These are phyloP conservation scores for Ophiothrix spiculata DNA, from an alignment of 35 echinoderm and acorn worm species.

Conservation along the genomic window DNA sequence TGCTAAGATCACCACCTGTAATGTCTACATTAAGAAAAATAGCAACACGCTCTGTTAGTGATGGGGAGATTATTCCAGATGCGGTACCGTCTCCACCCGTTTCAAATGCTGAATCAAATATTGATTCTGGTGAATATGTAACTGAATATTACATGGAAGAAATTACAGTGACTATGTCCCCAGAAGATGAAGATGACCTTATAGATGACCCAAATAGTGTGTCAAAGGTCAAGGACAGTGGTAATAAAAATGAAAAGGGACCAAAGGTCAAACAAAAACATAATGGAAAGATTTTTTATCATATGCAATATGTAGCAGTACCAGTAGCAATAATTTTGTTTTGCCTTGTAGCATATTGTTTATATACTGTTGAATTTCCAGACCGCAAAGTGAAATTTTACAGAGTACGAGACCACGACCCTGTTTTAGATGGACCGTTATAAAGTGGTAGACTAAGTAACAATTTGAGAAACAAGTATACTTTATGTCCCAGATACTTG, in stretches of 20 bases:
- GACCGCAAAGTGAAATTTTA: constrained; percentile 60
- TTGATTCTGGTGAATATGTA: neutral
- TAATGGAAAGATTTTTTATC: neutral
- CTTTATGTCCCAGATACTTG: too few species aligned
- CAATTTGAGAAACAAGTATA: too few species aligned
- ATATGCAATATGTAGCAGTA: constrained; percentile 47
- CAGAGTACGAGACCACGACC: constrained; percentile 53
- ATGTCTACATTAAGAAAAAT: neutral
- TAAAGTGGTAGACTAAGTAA: too few species aligned
- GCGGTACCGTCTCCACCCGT: neutral
- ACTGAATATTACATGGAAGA: constrained; percentile 5
- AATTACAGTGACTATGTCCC: neutral
- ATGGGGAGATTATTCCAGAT: neutral
- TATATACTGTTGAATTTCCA: constrained; percentile 51
- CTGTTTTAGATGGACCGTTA: constrained; percentile 1
- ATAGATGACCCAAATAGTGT: neutral
- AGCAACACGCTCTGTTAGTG: neutral
- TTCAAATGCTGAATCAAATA: neutral
- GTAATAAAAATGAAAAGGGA: neutral
- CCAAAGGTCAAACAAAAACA: neutral
- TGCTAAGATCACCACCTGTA: constrained; percentile 1
- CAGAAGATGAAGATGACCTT: neutral
- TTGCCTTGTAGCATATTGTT: constrained; percentile 43
- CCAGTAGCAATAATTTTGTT: constrained; percentile 52
- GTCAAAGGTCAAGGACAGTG: neutral